Evolutionary conservation across 30 jellyfish, hydroid and myxozoan species (phyloP).

Genomic region (Nemopilema nomurai): DNA sequence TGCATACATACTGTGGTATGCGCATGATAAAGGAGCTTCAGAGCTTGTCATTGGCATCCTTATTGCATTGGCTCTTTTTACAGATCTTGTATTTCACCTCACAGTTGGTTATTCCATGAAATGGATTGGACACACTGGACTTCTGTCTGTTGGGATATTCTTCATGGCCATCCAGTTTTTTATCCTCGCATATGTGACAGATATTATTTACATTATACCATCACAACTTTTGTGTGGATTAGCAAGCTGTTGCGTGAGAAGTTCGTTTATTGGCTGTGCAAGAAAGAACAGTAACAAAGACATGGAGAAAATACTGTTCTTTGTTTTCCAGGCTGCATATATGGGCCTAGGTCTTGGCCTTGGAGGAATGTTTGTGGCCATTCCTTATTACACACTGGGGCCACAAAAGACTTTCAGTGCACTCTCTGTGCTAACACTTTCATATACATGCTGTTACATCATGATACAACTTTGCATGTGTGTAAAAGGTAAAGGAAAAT

Average conservation of each 20-base stretch:
- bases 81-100: constrained; percentile 63
- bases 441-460: constrained; percentile 24
- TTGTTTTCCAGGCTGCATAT: constrained; percentile 60
- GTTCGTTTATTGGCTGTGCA: constrained; percentile 54
- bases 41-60: constrained; percentile 57
- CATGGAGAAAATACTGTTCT: constrained; percentile 63
- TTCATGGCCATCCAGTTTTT: constrained; percentile 54
- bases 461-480: constrained; percentile 13
- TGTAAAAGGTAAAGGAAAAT: constrained; percentile 3
- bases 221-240: constrained; percentile 58
- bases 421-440: constrained; percentile 38
- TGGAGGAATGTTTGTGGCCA: constrained; percentile 63
- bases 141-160: constrained; percentile 54
- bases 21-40: constrained; percentile 55
- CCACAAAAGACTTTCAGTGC: constrained; percentile 54
- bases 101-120: constrained; percentile 66
- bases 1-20: constrained; percentile 75
- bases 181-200: constrained; percentile 27
- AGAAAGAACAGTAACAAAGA: constrained; percentile 47
- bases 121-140: constrained; percentile 78
- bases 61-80: constrained; percentile 52
- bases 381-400: constrained; percentile 62
- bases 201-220: constrained; percentile 54
- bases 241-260: constrained; percentile 47
- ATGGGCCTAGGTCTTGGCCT: constrained; percentile 75